phyloP scores from a whole-genome alignment of 92 coral and sea anemone genomes.

The Galaxea fascicularis region DNA sequence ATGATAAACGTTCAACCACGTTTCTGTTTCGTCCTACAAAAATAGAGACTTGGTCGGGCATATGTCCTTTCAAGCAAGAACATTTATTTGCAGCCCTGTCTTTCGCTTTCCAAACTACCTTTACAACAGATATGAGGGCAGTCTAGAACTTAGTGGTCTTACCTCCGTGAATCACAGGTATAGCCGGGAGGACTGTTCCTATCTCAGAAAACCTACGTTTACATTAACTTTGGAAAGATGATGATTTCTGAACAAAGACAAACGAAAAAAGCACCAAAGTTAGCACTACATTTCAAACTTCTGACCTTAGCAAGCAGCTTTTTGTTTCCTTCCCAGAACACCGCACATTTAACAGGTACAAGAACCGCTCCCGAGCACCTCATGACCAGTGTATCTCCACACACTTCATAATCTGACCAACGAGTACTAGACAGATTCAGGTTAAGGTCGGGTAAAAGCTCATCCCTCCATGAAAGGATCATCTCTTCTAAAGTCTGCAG shows the following conservation, averaged over 20 bases:
- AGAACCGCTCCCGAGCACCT: constrained; percentile 70
- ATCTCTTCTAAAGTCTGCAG: constrained; percentile 83
- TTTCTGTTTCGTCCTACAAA: no score
- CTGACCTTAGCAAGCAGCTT: constrained; percentile 81
- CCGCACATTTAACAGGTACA: constrained; percentile 76
- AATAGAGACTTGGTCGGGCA: no score
- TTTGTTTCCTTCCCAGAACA: constrained; percentile 47
- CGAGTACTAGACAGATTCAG: constrained; percentile 71
- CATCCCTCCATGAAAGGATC: constrained; percentile 62
- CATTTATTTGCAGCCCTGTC: no score
- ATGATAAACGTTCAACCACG: no score
- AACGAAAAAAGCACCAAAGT: neutral
- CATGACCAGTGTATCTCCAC: constrained; percentile 57
- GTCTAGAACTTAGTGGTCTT: no score
- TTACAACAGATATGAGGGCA: neutral
- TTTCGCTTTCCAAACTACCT: no score
- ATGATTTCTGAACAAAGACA: neutral
- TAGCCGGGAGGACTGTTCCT: no score
- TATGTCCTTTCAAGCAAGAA: no score
- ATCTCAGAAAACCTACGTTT: no score
- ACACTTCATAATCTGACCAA: constrained; percentile 84
- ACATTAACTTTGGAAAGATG: neutral
- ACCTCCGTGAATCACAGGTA: no score
- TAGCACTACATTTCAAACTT: neutral
- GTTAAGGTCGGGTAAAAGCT: constrained; percentile 62